These are phyloP conservation scores for Physella acuta DNA, from an alignment of 1,140 invertebrate genomes.

Conservation along the genomic window DNA sequence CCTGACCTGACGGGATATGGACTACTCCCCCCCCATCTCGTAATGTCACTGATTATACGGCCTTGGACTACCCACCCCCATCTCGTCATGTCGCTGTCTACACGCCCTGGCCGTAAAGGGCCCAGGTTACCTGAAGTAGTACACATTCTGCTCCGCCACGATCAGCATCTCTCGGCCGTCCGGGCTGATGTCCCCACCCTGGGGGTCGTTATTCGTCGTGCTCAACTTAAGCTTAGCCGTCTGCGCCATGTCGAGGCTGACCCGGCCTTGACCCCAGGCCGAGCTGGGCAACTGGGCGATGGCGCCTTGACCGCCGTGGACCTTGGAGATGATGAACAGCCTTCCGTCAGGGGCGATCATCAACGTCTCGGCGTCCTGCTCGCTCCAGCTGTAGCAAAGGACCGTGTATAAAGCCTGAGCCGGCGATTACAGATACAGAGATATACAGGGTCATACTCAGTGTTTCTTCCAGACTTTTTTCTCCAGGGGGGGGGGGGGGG, in stretches of 20 bases:
- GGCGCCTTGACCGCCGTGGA: conserved; percentile 25
- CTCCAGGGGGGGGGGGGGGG: no score
- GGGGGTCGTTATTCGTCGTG: conserved; percentile 36
- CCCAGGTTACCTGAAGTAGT: conserved; percentile 35
- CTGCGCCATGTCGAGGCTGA: conserved; percentile 15
- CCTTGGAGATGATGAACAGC: conserved; percentile 44
- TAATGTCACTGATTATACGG: no score
- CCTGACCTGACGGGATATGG: no score
- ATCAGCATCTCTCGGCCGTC: conserved; percentile 37
- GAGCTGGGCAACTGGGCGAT: conserved; percentile 34
- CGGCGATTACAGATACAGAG: no score
- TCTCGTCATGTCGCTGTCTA: no score
- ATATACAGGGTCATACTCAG: no score
- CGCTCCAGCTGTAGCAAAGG: conserved; percentile 32
- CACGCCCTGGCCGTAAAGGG: no score
- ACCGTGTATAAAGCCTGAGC: background rate
- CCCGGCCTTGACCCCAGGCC: conserved; percentile 32
- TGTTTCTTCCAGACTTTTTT: no score
- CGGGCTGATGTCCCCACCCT: conserved; percentile 39
- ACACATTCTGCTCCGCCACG: conserved; percentile 34
- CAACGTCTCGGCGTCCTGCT: conserved; percentile 41
- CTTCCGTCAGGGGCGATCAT: conserved; percentile 38
- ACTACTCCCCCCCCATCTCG: no score
- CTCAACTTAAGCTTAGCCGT: conserved; percentile 25
- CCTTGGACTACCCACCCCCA: no score